Evolutionary conservation across 2,113 vertebrate genomes (phyloP).

Genomic region (Psophia crepitans): DNA sequence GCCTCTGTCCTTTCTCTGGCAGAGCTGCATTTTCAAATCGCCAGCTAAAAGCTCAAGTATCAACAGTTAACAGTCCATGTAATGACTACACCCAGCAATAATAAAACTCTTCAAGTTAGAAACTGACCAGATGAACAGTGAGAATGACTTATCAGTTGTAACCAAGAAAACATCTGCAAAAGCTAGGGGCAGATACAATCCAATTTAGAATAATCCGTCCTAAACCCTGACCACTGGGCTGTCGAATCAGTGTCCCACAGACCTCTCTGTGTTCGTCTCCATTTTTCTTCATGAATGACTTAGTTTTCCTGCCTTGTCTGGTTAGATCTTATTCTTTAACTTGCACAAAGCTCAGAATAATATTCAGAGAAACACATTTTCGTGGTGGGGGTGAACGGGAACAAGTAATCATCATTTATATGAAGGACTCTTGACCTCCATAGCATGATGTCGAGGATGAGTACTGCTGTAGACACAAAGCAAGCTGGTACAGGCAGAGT

Average conservation of each 20-base stretch:
- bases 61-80: neutral
- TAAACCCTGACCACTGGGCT: neutral
- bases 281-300: neutral
- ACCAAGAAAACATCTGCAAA: neutral
- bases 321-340: neutral
- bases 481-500: neutral
- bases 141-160: neutral
- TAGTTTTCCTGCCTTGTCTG: neutral
- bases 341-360: neutral
- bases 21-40: neutral
- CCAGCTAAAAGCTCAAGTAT: neutral
- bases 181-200: neutral
- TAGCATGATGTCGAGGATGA: neutral
- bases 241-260: neutral
- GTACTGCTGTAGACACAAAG: neutral
- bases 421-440: neutral
- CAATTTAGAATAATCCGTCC: neutral
- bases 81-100: neutral
- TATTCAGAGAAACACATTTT: neutral
- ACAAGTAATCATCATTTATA: neutral
- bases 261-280: neutral
- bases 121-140: neutral
- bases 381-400: neutral
- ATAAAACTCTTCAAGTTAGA: neutral
- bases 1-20: neutral